These are phyloP conservation scores for Nothoprocta pentlandii DNA, from an alignment of 2,113 vertebrate species.

Conservation along the genomic window DNA sequence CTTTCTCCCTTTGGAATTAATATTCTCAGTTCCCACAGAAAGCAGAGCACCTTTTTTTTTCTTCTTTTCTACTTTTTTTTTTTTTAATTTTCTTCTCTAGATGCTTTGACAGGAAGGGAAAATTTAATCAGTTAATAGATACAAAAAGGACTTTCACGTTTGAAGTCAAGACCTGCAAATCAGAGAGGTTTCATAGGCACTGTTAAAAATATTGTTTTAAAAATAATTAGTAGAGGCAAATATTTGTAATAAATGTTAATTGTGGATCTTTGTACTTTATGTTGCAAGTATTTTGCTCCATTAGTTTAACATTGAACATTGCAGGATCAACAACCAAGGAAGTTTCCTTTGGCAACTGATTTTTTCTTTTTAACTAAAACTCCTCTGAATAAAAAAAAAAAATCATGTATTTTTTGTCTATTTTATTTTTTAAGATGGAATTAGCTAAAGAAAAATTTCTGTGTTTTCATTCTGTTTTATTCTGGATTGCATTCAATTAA, in stretches of 20 bases:
- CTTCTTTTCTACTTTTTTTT: not conserved
- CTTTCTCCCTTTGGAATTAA: slow-evolving; percentile 37
- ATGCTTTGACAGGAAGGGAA: not conserved
- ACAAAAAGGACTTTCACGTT: not conserved
- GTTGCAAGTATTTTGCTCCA: not conserved
- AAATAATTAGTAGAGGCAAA: not conserved
- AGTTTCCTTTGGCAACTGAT: not conserved
- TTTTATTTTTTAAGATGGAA: not conserved
- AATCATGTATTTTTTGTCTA: not conserved
- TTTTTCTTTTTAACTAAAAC: not conserved
- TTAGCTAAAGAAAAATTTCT: not conserved
- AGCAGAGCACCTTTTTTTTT: accelerated
- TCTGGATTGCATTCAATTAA: not conserved
- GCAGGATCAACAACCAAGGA: accelerated
- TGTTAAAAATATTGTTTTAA: not conserved
- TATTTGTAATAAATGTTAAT: not conserved
- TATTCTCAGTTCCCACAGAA: slow-evolving; percentile 21
- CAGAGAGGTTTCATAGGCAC: not conserved
- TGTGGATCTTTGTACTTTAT: not conserved
- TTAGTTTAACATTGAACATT: not conserved
- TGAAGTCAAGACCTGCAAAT: not conserved
- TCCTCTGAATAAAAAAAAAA: not conserved
- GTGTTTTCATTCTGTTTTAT: not conserved
- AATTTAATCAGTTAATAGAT: not conserved
- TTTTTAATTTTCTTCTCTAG: not conserved